Evolutionary conservation across 2,113 vertebrate genomes (phyloP).

Genomic region (Xiphophorus couchianus): DNA sequence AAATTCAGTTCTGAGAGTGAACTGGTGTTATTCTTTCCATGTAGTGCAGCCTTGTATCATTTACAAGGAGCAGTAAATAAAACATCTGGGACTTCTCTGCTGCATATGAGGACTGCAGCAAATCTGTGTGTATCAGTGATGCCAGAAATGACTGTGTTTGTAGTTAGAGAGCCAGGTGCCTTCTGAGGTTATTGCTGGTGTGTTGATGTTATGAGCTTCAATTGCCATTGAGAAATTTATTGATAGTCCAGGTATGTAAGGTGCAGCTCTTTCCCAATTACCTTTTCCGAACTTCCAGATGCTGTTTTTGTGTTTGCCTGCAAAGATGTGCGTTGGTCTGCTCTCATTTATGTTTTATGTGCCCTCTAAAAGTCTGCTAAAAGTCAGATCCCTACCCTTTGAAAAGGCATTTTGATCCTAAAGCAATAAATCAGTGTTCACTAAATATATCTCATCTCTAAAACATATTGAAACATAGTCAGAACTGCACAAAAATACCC

Average conservation of each 20-base stretch:
- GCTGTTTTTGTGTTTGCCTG: conserved; percentile 14
- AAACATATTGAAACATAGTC: neutral
- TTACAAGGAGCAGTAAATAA: conserved; percentile 4
- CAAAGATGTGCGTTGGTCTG: conserved; percentile 8
- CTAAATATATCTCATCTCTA: neutral
- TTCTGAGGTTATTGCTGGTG: conserved; percentile 43
- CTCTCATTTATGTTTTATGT: neutral
- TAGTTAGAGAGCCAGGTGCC: conserved; percentile 39
- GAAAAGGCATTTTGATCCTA: neutral
- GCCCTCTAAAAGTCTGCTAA: neutral
- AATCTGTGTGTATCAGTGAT: conserved; percentile 29
- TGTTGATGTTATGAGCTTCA: conserved; percentile 44
- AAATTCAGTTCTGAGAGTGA: neutral
- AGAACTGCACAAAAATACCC: neutral
- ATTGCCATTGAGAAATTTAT: conserved; percentile 58
- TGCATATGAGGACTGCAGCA: conserved; percentile 27
- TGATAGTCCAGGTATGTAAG: conserved; percentile 57
- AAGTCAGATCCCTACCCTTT: neutral
- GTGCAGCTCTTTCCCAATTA: conserved; percentile 31
- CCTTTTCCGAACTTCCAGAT: conserved; percentile 1
- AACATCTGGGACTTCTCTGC: conserved; percentile 48
- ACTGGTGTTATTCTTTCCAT: conserved; percentile 12
- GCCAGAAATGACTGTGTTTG: conserved; percentile 27
- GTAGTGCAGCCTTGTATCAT: neutral
- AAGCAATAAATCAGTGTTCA: neutral